Evolutionary conservation across 2,797 vertebrate genomes (phyloP).

Genomic region (Lutjanus argentimaculatus): DNA sequence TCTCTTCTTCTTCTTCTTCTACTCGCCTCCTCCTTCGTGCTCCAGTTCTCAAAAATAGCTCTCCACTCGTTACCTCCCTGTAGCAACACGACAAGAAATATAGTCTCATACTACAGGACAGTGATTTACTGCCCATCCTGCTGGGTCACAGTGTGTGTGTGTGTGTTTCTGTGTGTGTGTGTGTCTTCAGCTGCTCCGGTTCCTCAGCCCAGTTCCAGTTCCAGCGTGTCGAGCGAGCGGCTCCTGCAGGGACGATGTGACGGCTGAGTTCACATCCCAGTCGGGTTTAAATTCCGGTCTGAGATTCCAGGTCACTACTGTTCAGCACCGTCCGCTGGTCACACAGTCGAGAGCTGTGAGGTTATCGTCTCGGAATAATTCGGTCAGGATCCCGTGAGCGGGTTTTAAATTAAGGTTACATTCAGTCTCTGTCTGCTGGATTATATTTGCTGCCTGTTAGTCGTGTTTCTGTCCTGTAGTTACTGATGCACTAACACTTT

Average conservation of each 20-base stretch:
- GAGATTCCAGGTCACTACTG: conserved; percentile 64
- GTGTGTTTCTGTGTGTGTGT: conserved; percentile 36
- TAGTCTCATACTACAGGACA: conserved; percentile 19
- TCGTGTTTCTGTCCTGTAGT: neutral
- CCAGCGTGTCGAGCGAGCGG: conserved; percentile 33
- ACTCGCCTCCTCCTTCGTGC: conserved; percentile 22
- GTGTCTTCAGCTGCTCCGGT: conserved; percentile 61
- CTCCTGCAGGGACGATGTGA: conserved; percentile 40
- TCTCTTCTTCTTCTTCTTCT: neutral
- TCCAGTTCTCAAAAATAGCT: conserved; percentile 66
- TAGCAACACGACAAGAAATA: conserved; percentile 53
- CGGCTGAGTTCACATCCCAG: conserved; percentile 52
- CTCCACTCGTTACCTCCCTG: conserved; percentile 25
- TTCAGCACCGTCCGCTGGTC: neutral
- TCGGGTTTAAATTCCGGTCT: conserved; percentile 34
- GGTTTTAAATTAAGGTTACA: conserved; percentile 35
- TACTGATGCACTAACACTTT: too few species aligned
- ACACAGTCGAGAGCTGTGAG: neutral
- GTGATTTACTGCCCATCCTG: conserved; percentile 60
- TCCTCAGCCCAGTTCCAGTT: conserved; percentile 54
- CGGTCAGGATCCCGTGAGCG: neutral
- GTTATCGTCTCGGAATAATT: conserved; percentile 5
- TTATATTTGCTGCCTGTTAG: neutral
- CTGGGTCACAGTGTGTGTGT: conserved; percentile 7
- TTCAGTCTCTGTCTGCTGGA: neutral